These are phyloP conservation scores for Uloborus diversus DNA, from an alignment of 1,140 invertebrate genomes.

Conservation along the genomic window DNA sequence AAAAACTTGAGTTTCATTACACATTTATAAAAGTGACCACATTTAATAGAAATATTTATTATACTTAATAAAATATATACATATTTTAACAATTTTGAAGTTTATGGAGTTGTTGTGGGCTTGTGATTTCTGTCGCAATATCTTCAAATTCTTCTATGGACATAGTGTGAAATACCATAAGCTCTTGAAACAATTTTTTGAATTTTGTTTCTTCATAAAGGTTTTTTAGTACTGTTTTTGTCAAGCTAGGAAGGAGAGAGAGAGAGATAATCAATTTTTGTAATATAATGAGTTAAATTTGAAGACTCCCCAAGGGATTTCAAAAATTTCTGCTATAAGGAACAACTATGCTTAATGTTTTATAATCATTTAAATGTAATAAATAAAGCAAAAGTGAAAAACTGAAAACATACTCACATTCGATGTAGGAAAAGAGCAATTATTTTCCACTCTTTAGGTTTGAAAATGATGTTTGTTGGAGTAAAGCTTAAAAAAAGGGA, in stretches of 20 bases:
- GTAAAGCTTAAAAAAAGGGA: conserved; percentile 4
- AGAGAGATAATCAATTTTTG: no score
- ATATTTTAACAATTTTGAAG: not conserved
- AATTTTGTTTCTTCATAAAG: not conserved
- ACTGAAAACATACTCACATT: conserved; percentile 3
- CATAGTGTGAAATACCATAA: not conserved
- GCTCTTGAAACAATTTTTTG: not conserved
- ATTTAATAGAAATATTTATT: no score
- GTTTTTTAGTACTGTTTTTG: conserved; percentile 4
- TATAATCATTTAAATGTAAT: no score
- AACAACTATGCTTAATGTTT: no score
- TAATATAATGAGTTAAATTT: no score
- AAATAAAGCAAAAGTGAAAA: not conserved
- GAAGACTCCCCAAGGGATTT: no score
- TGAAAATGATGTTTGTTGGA: conserved; percentile 13
- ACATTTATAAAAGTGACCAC: no score
- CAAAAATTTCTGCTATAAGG: no score
- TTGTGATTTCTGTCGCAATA: conserved; percentile 13
- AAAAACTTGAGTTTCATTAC: no score
- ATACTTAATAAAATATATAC: not conserved
- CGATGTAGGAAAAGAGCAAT: conserved; percentile 2
- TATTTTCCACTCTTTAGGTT: conserved; percentile 25
- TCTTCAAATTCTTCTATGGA: conserved; percentile 3
- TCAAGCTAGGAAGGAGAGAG: conserved; percentile 9
- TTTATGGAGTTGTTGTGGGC: not conserved